Percentiles rank a stretch among this genome's conserved stretches.
Evolutionary conservation across 1,140 invertebrate species (phyloP).

Genomic region (Trigoniulus corallinus): DNA sequence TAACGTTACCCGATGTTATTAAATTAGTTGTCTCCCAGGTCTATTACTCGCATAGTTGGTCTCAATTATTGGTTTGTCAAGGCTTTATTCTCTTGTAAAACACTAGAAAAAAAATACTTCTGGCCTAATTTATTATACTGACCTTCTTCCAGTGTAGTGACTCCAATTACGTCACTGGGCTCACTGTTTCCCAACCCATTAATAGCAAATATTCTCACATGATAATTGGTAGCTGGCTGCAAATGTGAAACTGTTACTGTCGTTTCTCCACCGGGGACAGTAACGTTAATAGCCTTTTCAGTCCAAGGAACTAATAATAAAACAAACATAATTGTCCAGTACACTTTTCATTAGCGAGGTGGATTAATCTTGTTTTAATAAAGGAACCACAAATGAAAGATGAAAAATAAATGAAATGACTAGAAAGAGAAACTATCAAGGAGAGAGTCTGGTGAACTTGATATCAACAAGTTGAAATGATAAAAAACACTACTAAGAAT

Average conservation of each 20-base stretch:
- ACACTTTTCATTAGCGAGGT: conserved; percentile 5
- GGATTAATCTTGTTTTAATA: background rate
- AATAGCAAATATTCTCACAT: conserved; percentile 26
- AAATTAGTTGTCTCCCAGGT: too few relatives aligned
- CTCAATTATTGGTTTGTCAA: background rate
- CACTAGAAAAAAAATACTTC: background rate
- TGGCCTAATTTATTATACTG: conserved; percentile 3
- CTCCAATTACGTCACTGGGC: conserved; percentile 22
- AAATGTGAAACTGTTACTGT: conserved; percentile 21
- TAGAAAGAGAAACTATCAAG: too few relatives aligned
- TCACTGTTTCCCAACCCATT: conserved; percentile 29
- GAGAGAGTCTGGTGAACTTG: too few relatives aligned
- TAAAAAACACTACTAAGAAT: too few relatives aligned
- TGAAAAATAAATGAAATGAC: background rate
- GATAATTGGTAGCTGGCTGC: conserved; percentile 26
- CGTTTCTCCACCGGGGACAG: conserved; percentile 14
- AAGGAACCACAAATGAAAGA: background rate
- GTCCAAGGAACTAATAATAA: conserved; percentile 8
- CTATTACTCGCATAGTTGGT: background rate
- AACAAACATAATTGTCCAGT: conserved; percentile 6
- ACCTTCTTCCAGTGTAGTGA: conserved; percentile 32
- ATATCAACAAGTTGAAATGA: too few relatives aligned
- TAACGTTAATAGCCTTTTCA: background rate
- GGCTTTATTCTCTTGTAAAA: background rate
- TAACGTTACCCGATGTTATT: too few relatives aligned